Evolutionary conservation across 2,113 vertebrate genomes (phyloP).

Genomic region (Hiodon alosoides): DNA sequence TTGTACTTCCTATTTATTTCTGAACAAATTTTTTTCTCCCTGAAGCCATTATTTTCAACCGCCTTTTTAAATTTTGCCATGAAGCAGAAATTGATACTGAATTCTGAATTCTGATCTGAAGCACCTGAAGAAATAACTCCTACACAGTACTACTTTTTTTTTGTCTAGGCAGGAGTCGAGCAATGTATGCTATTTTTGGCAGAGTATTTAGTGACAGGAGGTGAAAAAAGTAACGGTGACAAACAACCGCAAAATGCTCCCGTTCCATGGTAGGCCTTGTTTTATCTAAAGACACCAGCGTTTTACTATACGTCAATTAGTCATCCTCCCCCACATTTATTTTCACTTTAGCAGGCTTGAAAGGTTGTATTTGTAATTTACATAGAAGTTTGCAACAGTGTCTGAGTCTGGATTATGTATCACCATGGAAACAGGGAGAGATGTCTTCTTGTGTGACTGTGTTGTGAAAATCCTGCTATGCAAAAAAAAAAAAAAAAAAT

Average conservation of each 20-base stretch:
- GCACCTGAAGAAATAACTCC: background rate
- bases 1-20: too few species aligned
- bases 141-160: background rate
- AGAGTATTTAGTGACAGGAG: background rate
- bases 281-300: constrained; percentile 11
- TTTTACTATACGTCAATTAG: constrained; percentile 19
- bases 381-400: constrained; percentile 22
- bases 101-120: constrained; percentile 7
- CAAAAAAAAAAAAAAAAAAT: background rate
- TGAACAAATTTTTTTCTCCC: too few species aligned
- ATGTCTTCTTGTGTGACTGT: background rate
- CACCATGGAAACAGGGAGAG: constrained; percentile 23
- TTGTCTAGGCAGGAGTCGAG: background rate
- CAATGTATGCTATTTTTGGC: constrained; percentile 1
- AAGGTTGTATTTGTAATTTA: constrained; percentile 25
- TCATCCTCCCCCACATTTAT: constrained; percentile 1
- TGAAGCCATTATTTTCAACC: too few species aligned
- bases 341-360: constrained; percentile 15
- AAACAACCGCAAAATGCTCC: constrained; percentile 2
- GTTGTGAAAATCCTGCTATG: background rate
- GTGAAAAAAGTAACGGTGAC: background rate
- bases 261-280: background rate
- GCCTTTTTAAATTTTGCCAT: too few species aligned
- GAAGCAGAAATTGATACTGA: too few species aligned
- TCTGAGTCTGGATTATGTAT: constrained; percentile 24